These are phyloP conservation scores for Cyclina sinensis DNA, from an alignment of 1,140 invertebrate species.

Conservation along the genomic window DNA sequence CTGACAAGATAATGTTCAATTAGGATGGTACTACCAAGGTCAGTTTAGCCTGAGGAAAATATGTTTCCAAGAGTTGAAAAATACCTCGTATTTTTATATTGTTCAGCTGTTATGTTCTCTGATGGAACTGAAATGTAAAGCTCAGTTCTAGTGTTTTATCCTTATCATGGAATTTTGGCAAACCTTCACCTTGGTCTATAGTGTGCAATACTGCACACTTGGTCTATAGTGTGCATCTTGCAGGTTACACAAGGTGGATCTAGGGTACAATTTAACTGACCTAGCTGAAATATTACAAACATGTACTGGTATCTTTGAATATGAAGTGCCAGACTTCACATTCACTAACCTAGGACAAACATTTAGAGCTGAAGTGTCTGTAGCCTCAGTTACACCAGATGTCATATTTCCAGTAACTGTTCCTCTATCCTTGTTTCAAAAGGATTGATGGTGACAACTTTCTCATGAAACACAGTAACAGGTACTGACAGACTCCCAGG, in stretches of 20 bases:
- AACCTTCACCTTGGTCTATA: neutral
- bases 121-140: neutral
- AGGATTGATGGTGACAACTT: too few species aligned
- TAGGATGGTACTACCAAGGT: neutral
- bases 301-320: neutral
- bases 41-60: neutral
- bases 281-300: neutral
- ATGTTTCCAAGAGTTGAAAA: neutral
- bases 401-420: neutral
- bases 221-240: too few species aligned
- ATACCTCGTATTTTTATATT: neutral
- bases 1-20: neutral
- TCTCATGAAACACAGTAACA: too few species aligned
- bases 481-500: too few species aligned
- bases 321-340: neutral
- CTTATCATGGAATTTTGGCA: neutral
- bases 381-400: neutral
- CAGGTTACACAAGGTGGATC: neutral
- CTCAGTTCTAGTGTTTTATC: neutral
- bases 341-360: neutral
- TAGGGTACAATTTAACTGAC: neutral
- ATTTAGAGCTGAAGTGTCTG: neutral
- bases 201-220: neutral
- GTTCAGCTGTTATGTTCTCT: neutral
- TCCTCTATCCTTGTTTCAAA: too few species aligned